Evolutionary conservation across 35 echinoderm and acorn worm species (phyloP).

Genomic region (Eucidaris tribuloides): DNA sequence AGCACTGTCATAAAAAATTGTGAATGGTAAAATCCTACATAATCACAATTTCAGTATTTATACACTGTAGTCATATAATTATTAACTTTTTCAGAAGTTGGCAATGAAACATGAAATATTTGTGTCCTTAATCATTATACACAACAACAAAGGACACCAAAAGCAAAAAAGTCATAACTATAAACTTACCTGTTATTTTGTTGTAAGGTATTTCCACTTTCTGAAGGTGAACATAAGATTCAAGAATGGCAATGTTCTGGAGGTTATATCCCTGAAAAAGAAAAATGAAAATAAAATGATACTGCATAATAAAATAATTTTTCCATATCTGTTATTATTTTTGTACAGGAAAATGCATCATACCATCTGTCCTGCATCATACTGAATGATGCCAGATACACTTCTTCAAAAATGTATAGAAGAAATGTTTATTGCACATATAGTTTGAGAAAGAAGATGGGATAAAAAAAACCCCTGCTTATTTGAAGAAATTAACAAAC

Average conservation of each 20-base stretch:
- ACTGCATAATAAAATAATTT: not conserved
- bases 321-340: not conserved
- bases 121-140: too few species aligned
- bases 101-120: too few species aligned
- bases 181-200: slow-evolving; percentile 74
- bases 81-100: too few species aligned
- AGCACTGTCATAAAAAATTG: too few species aligned
- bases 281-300: slow-evolving; percentile 1
- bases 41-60: too few species aligned
- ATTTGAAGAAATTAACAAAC: too few species aligned
- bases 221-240: slow-evolving; percentile 80
- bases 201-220: slow-evolving; percentile 96
- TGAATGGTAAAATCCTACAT: too few species aligned
- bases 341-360: not conserved
- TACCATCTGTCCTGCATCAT: not conserved
- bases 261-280: slow-evolving; percentile 80
- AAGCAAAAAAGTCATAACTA: not conserved
- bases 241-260: slow-evolving; percentile 70
- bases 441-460: too few species aligned
- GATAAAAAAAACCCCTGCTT: too few species aligned
- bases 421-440: not conserved
- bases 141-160: too few species aligned
- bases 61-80: too few species aligned
- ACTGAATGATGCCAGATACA: not conserved
- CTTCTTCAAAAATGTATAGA: not conserved